Base-by-base conservation (phyloP, 2,888 invertebrate genomes). In the Ethmia dodecea region DNA sequence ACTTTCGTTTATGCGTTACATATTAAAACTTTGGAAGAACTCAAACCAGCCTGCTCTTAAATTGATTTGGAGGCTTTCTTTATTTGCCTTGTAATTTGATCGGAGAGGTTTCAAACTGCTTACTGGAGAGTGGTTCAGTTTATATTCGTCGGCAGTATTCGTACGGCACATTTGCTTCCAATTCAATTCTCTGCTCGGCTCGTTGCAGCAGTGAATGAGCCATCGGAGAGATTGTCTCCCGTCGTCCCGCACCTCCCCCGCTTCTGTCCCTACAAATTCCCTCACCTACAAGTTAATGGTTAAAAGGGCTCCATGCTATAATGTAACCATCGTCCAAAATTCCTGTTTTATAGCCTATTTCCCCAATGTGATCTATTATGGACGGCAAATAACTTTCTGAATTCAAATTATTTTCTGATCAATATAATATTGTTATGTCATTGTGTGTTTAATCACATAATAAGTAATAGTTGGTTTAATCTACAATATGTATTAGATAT, bases 91-190 rank as follows among this genome's bases (percentile, higher is more conserved):
- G 58, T 61, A 61, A 70, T 71, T 68, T 66, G 67, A 69, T 71
- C 62, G 59, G 55, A 51, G 45, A 57, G 55, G 56, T 61, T 63
- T 53, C 45, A 49, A 52, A 55, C 52, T 52, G 60, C 53, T 58
- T 60, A 26, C 26, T 66, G 46, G 61, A 55, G 61, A 73, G 67
- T 60, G 68, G 69, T 71, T 74, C 69, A 63, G 73, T 76, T 76
- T 79, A 78, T 75, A 75, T 77, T 72, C 75, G 72, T 60, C 61
- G 74, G 63, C 63, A 66, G 67, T 71, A 62, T 72, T 61, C 63
- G 67, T 66, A 74, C 73, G 80, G 76, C 66, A 78, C 77, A 79
- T 81, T 83, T 83, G 71, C 73, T 79, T 76, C 71, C 78, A 80
- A 83, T 81, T 81, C 77, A 79, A 81, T 80, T 77, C 77, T 74